Base-by-base conservation (phyloP, 2,113 vertebrate species). In the Notothenia coriiceps region DNA sequence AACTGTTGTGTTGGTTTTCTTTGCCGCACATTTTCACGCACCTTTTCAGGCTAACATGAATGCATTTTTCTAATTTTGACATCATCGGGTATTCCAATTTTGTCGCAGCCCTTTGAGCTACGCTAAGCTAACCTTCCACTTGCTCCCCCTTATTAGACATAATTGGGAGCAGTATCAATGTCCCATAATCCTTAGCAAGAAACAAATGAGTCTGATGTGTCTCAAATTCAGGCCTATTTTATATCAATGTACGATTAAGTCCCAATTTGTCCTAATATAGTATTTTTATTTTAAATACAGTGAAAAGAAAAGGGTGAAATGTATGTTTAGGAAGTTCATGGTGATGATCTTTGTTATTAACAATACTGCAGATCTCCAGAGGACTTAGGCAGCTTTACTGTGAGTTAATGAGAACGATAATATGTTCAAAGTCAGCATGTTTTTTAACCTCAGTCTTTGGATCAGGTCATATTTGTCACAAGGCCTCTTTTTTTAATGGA, bases 391-490 rank as follows among this genome's bases (percentile, higher is more conserved):
- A 10, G 29, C 33, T 60, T 6, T 51, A 62, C 62, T 33, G 33
- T 33, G 59, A 70, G 11, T n/a, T 10, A 66, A 49, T 25, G 20
- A n/a, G 35, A 5, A 57, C 10, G 3, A 59, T 33, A 22, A 44
- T 11, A 15, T 51, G 46, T 51, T 69, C 10, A 12, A 11, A 33
- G 57, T 10, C 51, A 40, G 29, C 49, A 43, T 20, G 52, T 22
- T 35, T 62, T 35, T 60, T 5, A 69, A 44, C 43, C 40, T 54
- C 5, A 49, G 33, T 43, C 43, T n/a, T 70, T 18, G 64, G 68
- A 77, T 78, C 74, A 64, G 80, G 70, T 87, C 33, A 67, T 25
- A 25, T 25, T 25, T 25, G 25, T 25, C 25, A 25, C 25, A 25
- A 25, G 25, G 25, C 25, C 25, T 25, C 25, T 25, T 25, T 25